Evolutionary conservation across 2,797 vertebrate genomes (phyloP), one percentile per base, ranked within the genome.

Genomic region (Loris lydekkerianus): DNA sequence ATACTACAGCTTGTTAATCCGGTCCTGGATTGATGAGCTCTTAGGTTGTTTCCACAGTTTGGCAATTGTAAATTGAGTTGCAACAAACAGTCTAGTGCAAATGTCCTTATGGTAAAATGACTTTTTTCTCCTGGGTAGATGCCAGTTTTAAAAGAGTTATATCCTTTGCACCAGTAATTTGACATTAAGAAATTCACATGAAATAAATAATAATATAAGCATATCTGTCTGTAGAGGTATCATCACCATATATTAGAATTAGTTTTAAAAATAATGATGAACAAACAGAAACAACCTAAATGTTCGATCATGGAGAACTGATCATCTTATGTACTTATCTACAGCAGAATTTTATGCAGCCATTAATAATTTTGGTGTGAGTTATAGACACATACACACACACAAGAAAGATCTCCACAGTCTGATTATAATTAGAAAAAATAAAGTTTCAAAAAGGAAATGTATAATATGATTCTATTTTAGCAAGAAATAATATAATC

Each of bases 361-460:
- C 2, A 14, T 86, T 93, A 73, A 90, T 77, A 93, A 29, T 94
- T 80, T 43, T 31, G 7, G 8, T 17, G 5, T 56, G 49, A 14
- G 10, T 78, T 31, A 86, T 43, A 72, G 20, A 73, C 60, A 56
- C 58, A 69, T 7, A 46, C 31, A 21, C 27, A 23, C 53, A 29
- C 40, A 37, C 40, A 83, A 86, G 29, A 91, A 73, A 87, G 46
- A 18, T 3, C 15, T 83, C 40, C 10, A 83, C 9, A 8, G 10
- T 86, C 37, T 20, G 81, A 82, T 91, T 88, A 60, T 13, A 82
- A 78, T 93, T 84, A 89, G 56, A 58, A 89, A 82, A 69, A 81
- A 80, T 37, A 72, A 1, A n/a, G 6, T 63, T 49, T 3, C 7
- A 70, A 83, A 83, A 65, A 61, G 9, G 18, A 1, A 29, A 56